Evolutionary conservation across 2,113 vertebrate genomes (phyloP).

Genomic region (Daubentonia madagascariensis): DNA sequence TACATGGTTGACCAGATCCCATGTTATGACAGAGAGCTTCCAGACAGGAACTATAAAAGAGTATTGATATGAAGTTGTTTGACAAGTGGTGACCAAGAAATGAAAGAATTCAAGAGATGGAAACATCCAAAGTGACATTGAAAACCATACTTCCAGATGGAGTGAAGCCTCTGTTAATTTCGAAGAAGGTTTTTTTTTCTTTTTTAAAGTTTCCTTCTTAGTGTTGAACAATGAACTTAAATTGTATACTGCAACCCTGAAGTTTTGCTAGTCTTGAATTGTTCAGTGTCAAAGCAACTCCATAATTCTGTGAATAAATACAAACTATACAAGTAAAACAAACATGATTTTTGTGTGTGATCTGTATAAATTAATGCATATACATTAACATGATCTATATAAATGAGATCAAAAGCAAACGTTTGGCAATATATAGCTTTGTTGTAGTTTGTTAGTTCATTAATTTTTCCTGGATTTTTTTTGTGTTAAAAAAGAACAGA

Average conservation of each 20-base stretch:
- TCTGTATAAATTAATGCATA: neutral
- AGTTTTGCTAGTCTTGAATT: neutral
- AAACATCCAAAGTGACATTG: neutral
- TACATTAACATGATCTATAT: neutral
- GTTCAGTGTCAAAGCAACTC: neutral
- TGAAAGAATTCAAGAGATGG: neutral
- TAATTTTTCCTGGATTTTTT: neutral
- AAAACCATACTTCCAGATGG: neutral
- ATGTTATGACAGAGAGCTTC: neutral
- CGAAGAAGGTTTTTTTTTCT: neutral
- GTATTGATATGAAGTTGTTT: neutral
- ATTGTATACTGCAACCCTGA: neutral
- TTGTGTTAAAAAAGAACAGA: neutral
- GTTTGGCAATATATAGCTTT: neutral
- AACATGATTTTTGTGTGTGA: neutral
- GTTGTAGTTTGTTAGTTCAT: neutral
- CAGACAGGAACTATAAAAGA: neutral
- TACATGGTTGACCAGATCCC: neutral
- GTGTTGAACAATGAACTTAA: neutral
- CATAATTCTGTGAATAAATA: neutral
- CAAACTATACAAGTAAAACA: neutral
- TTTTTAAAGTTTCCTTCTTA: neutral
- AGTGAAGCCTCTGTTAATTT: neutral
- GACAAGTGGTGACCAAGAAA: neutral
- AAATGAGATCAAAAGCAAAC: neutral